A percentile compares a stretch with the other conserved stretches of the same genome.
phyloP scores from a whole-genome alignment of 2,113 vertebrate species.

The Litocranius walleri region DNA sequence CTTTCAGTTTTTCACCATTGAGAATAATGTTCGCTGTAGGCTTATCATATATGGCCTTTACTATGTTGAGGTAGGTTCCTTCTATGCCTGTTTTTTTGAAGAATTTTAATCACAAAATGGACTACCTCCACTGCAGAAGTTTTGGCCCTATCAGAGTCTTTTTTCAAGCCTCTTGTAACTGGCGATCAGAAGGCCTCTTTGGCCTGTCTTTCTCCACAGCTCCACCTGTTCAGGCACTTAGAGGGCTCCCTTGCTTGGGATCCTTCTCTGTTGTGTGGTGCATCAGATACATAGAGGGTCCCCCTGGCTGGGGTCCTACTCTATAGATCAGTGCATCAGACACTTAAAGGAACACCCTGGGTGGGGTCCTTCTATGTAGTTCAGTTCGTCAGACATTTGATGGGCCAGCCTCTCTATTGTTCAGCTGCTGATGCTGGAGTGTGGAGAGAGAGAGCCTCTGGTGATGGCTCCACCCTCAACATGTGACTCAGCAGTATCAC shows the following conservation, averaged over 20 bases:
- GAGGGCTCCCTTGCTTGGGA: neutral
- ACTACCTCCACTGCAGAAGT: neutral
- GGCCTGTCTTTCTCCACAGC: neutral
- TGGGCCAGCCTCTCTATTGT: neutral
- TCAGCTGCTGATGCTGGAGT: neutral
- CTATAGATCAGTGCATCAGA: neutral
- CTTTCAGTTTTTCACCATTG: neutral
- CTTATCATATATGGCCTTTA: neutral
- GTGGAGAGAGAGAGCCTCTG: neutral
- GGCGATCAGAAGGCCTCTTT: neutral
- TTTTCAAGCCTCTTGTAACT: neutral
- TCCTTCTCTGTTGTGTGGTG: accelerated
- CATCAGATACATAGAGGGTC: neutral
- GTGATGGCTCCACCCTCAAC: neutral
- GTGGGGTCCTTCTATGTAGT: neutral
- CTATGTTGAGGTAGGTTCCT: neutral
- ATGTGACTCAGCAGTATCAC: accelerated
- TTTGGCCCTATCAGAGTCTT: neutral
- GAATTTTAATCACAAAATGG: neutral
- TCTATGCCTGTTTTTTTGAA: neutral
- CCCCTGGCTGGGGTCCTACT: neutral
- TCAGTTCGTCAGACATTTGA: neutral
- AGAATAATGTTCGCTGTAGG: neutral
- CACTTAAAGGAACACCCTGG: neutral
- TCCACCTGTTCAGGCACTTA: neutral